Percentiles rank a stretch among this genome's conserved stretches.
Conservation (phyloP, 2,113 vertebrate genomes). For the Chroicocephalus ridibundus region DNA sequence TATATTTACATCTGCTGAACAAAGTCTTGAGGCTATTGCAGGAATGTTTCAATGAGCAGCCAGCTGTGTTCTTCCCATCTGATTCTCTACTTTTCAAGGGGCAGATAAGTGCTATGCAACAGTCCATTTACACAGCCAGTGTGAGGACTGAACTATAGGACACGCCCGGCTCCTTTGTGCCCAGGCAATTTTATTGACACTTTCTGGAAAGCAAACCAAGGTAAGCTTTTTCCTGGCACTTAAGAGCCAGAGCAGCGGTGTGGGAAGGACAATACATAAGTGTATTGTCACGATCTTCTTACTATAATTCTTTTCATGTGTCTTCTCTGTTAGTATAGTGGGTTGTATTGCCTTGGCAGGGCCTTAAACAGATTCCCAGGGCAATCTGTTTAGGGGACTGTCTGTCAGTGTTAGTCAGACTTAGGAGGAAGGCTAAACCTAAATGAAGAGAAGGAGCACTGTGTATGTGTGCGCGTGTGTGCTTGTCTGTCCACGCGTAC, state of each 20-base stretch:
- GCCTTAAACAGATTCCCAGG: neutral
- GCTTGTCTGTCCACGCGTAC: neutral
- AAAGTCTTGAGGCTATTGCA: neutral
- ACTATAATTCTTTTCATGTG: neutral
- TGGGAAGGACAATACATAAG: neutral
- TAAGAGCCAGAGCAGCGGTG: neutral
- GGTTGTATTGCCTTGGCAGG: neutral
- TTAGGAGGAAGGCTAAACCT: neutral
- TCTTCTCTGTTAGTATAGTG: neutral
- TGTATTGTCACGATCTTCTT: neutral
- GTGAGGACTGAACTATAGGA: neutral
- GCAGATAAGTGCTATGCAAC: neutral
- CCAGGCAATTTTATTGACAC: neutral
- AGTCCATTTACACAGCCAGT: neutral
- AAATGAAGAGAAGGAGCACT: neutral
- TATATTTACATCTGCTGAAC: neutral
- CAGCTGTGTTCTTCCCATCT: neutral
- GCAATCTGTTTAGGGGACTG: neutral
- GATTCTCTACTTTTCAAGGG: neutral
- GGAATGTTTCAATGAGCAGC: neutral
- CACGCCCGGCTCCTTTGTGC: neutral
- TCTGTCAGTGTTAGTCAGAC: neutral
- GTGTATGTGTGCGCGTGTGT: rapidly evolving
- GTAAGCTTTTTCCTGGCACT: neutral
- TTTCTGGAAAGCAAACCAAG: neutral